Evolutionary conservation across 2,888 invertebrate species (phyloP).

Genomic region (Phaedon cochleariae): DNA sequence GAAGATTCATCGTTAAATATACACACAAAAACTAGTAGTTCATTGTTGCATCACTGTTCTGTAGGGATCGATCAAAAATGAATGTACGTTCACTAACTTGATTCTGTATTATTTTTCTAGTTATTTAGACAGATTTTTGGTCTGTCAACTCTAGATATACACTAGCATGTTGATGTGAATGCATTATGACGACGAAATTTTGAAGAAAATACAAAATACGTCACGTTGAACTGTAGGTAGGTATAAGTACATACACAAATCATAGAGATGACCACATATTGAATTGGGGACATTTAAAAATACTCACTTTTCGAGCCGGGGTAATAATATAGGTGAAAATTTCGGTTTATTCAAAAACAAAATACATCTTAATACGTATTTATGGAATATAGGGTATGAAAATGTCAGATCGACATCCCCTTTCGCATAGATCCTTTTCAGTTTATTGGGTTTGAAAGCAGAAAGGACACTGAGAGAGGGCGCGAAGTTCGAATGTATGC

Average conservation of each 20-base stretch:
- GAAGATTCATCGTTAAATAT: no score
- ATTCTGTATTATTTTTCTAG: no score
- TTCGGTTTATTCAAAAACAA: not conserved
- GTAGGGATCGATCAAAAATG: slow-evolving; percentile 22
- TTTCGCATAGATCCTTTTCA: slow-evolving; percentile 43
- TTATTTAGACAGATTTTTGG: not conserved
- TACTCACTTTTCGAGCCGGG: not conserved
- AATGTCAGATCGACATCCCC: slow-evolving; percentile 46
- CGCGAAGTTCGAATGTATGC: slow-evolving; percentile 21
- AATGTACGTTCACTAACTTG: not conserved
- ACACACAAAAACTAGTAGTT: not conserved
- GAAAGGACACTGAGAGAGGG: slow-evolving; percentile 11
- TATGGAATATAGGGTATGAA: slow-evolving; percentile 27
- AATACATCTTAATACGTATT: not conserved
- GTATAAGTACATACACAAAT: not conserved
- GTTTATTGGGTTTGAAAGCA: slow-evolving; percentile 40
- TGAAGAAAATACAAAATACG: not conserved
- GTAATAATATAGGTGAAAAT: not conserved
- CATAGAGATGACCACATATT: not conserved
- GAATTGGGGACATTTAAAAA: not conserved
- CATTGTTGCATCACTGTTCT: slow-evolving; percentile 30
- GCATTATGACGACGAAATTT: not conserved
- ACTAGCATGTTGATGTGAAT: not conserved
- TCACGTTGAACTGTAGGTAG: not conserved
- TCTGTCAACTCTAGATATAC: not conserved